Evolutionary conservation across 2,113 vertebrate genomes (phyloP).

Genomic region (Mastomys natalensis): DNA sequence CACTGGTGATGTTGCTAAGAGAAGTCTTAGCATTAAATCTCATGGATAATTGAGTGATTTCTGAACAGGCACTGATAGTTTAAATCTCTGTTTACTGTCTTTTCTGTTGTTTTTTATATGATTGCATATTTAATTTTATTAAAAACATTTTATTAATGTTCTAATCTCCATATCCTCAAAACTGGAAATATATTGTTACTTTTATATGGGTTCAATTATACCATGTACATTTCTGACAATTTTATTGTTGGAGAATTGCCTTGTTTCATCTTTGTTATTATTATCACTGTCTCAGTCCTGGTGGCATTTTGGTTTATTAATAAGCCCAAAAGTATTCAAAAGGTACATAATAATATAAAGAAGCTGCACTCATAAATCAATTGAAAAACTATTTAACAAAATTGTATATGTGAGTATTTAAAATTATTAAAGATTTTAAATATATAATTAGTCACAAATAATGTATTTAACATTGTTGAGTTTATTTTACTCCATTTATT

Average conservation of each 20-base stretch:
- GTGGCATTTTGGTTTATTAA: not conserved
- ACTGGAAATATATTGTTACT: not conserved
- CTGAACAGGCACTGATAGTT: not conserved
- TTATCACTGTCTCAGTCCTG: not conserved
- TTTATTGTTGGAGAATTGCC: not conserved
- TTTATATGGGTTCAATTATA: not conserved
- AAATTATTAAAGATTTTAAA: conserved; percentile 10
- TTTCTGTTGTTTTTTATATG: not conserved
- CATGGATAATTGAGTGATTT: not conserved
- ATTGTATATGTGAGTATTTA: not conserved
- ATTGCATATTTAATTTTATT: not conserved
- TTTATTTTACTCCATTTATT: not conserved
- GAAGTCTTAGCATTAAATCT: not conserved
- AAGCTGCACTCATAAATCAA: not conserved
- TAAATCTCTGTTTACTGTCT: not conserved
- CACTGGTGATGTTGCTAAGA: not conserved
- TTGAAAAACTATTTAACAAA: not conserved
- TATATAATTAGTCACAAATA: not conserved
- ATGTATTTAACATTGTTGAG: not conserved
- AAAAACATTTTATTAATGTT: not conserved
- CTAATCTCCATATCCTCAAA: not conserved
- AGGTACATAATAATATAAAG: not conserved
- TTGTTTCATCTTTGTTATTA: not conserved
- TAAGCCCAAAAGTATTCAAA: not conserved
- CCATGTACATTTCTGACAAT: not conserved